phyloP scores from a whole-genome alignment of 2,113 vertebrate genomes.

The Antigone vipio region DNA sequence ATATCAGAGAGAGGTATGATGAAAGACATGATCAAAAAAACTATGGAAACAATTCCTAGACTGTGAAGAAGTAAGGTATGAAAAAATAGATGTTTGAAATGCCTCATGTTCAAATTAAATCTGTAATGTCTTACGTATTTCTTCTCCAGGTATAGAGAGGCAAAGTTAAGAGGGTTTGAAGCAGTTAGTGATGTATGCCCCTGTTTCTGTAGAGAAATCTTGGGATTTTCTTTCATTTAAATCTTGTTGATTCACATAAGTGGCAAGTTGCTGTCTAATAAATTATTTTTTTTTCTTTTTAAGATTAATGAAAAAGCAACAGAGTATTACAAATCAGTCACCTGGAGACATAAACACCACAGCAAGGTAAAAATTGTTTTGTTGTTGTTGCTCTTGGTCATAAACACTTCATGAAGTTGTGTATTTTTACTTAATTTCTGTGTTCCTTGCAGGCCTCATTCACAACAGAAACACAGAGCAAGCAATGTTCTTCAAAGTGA shows the following conservation, averaged over 20 bases:
- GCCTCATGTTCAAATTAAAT: neutral
- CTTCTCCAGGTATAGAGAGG: neutral
- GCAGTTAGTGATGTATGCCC: neutral
- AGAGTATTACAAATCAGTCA: neutral
- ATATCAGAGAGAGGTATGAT: neutral
- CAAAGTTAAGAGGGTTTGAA: neutral
- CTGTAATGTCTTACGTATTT: neutral
- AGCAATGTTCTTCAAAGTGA: slow-evolving; percentile 1
- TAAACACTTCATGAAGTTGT: neutral
- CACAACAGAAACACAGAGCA: neutral
- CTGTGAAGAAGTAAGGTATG: neutral
- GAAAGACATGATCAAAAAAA: neutral
- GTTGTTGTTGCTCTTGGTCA: neutral
- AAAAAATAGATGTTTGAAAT: neutral
- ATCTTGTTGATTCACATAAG: neutral
- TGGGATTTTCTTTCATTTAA: neutral
- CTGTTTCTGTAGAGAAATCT: neutral
- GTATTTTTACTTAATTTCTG: neutral
- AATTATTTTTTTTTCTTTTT: neutral
- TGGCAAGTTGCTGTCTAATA: neutral
- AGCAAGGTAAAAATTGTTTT: neutral
- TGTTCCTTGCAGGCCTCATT: slow-evolving; percentile 63
- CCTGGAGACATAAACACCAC: rapidly evolving
- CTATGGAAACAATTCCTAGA: neutral
- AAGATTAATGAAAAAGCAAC: neutral